phyloP scores from a whole-genome alignment of 2,888 invertebrate genomes.

The Drosophila mimetica region DNA sequence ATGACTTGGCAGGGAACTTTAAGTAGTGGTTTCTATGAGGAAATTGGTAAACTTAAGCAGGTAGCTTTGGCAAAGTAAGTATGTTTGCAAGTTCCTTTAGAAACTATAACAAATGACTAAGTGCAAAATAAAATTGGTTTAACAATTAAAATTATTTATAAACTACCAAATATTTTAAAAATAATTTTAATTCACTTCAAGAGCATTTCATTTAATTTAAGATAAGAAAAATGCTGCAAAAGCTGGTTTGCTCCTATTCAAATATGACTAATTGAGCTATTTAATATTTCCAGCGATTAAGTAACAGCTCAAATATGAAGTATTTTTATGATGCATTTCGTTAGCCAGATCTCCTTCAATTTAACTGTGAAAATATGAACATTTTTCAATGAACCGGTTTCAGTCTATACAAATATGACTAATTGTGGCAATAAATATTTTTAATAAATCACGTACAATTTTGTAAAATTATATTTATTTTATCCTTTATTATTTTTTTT shows the following conservation, averaged over 20 bases:
- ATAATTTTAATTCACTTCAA: too few species aligned
- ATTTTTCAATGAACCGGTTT: background rate
- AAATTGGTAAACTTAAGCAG: slow-evolving; percentile 9
- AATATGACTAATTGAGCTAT: background rate
- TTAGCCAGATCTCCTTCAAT: background rate
- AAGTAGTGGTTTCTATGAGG: background rate
- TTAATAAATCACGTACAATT: too few species aligned
- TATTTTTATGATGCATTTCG: background rate
- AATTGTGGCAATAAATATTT: background rate
- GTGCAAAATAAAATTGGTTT: background rate
- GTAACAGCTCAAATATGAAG: background rate
- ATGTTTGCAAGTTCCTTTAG: background rate
- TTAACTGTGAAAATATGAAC: background rate
- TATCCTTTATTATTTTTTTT: too few species aligned
- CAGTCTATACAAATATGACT: background rate
- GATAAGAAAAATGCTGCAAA: background rate
- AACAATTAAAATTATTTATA: too few species aligned
- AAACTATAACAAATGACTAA: background rate
- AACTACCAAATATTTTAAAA: too few species aligned
- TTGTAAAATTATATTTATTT: too few species aligned
- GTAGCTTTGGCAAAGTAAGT: background rate
- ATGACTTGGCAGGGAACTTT: slow-evolving; percentile 5
- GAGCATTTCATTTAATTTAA: background rate
- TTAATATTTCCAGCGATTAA: background rate
- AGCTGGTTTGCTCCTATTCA: background rate